A percentile compares a stretch with the other conserved stretches of the same genome.
These are phyloP conservation scores for Eudasyphora cyanicolor DNA, from an alignment of 2,888 invertebrate species.

Conservation along the genomic window DNA sequence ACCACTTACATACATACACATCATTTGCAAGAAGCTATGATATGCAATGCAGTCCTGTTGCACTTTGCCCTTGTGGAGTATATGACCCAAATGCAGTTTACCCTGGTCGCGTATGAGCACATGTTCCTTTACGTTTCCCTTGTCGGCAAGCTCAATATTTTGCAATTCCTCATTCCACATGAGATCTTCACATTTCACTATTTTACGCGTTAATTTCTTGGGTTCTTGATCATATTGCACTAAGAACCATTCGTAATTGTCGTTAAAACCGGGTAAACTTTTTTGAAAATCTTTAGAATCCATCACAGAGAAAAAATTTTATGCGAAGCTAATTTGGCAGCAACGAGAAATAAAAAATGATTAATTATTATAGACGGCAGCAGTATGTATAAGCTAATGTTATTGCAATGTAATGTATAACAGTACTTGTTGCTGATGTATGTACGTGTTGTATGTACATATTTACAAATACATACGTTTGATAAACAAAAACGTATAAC, in stretches of 20 bases:
- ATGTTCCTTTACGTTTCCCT: neutral
- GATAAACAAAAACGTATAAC: no score
- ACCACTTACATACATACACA: slow-evolving; percentile 11
- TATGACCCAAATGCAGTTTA: slow-evolving; percentile 34
- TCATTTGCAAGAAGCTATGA: neutral
- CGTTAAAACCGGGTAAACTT: neutral
- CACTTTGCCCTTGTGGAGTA: slow-evolving; percentile 14
- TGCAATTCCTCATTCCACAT: slow-evolving; percentile 17
- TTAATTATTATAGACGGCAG: neutral
- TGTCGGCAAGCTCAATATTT: neutral
- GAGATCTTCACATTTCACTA: slow-evolving; percentile 19
- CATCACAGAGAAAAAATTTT: neutral
- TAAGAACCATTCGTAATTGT: slow-evolving; percentile 33
- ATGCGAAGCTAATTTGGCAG: neutral
- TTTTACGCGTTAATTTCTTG: slow-evolving; percentile 29
- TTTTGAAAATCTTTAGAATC: slow-evolving; percentile 13
- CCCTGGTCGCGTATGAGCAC: slow-evolving; percentile 17
- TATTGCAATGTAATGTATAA: neutral
- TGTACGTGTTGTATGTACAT: no score
- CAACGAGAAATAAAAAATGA: no score
- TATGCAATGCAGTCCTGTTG: neutral
- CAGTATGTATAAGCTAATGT: neutral
- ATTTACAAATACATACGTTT: no score
- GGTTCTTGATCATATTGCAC: slow-evolving; percentile 42
- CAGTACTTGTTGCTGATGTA: neutral